A percentile compares a stretch with the other conserved stretches of the same genome.
These are phyloP conservation scores for Dendrocincla tyrannina DNA, from an alignment of 2,797 vertebrate species.

Conservation along the genomic window DNA sequence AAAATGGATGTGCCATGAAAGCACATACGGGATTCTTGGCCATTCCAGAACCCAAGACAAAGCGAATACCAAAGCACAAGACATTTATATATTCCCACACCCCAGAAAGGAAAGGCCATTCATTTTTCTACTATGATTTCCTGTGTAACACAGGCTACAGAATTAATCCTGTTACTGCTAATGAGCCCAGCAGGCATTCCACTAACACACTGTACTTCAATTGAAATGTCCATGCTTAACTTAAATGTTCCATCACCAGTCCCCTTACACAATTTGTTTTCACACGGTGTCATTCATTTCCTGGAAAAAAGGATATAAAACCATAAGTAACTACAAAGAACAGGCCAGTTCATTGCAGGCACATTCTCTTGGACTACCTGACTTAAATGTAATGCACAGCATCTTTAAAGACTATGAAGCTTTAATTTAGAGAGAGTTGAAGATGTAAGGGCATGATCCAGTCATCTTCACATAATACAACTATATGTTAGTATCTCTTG, in stretches of 20 bases:
- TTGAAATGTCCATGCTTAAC: not conserved
- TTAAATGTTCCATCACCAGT: not conserved
- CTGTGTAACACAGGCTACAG: not conserved
- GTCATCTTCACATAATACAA: not conserved
- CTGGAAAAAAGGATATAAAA: not conserved
- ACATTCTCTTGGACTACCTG: not conserved
- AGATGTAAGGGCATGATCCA: not conserved
- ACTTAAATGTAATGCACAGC: not conserved
- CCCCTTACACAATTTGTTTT: not conserved
- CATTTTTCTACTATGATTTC: not conserved
- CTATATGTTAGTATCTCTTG: not conserved
- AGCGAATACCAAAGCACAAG: not conserved
- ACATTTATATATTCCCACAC: not conserved
- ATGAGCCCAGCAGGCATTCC: conserved; percentile 23
- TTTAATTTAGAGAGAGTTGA: not conserved
- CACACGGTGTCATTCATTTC: not conserved
- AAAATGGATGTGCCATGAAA: not conserved
- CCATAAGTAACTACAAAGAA: not conserved
- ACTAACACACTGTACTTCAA: not conserved
- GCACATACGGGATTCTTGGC: not conserved
- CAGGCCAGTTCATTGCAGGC: not conserved
- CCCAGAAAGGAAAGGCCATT: not conserved
- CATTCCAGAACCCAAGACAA: not conserved
- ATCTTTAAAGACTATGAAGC: not conserved
- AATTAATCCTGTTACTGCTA: not conserved